Percentiles rank a stretch among this genome's conserved stretches.
phyloP scores from a whole-genome alignment of 1,140 invertebrate genomes.

The Mycetomoellerius zeteki region DNA sequence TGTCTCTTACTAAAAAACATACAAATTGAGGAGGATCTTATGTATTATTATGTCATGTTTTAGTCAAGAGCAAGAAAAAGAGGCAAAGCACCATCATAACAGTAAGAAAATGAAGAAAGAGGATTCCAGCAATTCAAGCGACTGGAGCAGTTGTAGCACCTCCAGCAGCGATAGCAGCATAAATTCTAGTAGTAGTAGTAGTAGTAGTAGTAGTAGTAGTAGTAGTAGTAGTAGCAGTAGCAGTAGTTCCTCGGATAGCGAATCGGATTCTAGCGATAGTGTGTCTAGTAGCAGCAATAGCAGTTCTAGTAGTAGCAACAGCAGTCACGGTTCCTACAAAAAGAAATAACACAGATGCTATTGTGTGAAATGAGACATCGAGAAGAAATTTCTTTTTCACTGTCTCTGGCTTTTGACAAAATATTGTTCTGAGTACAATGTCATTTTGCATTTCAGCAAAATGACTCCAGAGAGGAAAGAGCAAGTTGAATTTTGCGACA shows the following conservation, averaged over 20 bases:
- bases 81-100: conserved; percentile 64
- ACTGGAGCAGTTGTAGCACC: conserved; percentile 61
- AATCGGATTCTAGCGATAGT: conserved; percentile 78
- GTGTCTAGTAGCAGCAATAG: conserved; percentile 74
- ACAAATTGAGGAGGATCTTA: background rate
- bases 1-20: no score
- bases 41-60: background rate
- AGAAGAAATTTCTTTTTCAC: background rate
- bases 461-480: background rate
- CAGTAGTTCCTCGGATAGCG: conserved; percentile 76
- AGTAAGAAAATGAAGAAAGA: conserved; percentile 73
- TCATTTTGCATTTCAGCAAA: background rate
- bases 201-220: conserved; percentile 72
- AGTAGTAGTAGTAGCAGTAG: conserved; percentile 72
- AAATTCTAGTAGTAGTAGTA: conserved; percentile 74
- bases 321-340: conserved; percentile 41
- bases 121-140: conserved; percentile 73
- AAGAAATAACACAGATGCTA: conserved; percentile 31
- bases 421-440: conserved; percentile 4
- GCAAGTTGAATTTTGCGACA: background rate
- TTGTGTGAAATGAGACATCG: no score
- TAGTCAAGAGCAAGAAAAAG: conserved; percentile 66
- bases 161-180: conserved; percentile 65
- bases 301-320: conserved; percentile 71
- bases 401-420: background rate